phyloP scores from a whole-genome alignment of 2,797 vertebrate genomes.

The Carapus acus region DNA sequence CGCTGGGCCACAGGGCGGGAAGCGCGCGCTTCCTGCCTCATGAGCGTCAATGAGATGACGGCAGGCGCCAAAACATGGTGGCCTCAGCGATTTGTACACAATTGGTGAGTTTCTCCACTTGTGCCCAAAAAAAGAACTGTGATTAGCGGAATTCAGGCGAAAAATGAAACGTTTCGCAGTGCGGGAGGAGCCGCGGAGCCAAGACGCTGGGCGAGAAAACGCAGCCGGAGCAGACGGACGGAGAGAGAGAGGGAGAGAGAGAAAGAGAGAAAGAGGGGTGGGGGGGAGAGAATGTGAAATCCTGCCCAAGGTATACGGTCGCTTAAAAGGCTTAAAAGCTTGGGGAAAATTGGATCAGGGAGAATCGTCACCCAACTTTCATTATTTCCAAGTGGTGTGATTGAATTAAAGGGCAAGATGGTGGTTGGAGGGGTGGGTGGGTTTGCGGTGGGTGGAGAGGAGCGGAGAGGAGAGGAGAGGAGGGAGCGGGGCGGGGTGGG shows the following conservation, averaged over 20 bases:
- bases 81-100: too few relatives aligned
- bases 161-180: constrained; percentile 15
- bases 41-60: too few relatives aligned
- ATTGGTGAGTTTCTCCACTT: too few relatives aligned
- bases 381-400: constrained; percentile 99
- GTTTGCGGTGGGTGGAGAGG: constrained; percentile 69
- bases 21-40: too few relatives aligned
- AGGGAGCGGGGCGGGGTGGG: constrained; percentile 73
- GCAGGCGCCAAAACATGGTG: too few relatives aligned
- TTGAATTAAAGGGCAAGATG: constrained; percentile 99
- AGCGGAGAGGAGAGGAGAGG: constrained; percentile 18
- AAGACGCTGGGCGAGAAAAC: constrained; percentile 44
- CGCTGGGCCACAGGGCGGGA: too few relatives aligned
- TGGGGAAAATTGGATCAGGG: constrained; percentile 99
- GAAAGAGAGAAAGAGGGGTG: constrained; percentile 26
- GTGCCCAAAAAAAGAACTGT: too few relatives aligned
- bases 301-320: constrained; percentile 95
- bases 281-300: constrained; percentile 84
- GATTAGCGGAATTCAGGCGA: too few relatives aligned
- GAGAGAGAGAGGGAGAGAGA: constrained; percentile 27
- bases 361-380: constrained; percentile 99
- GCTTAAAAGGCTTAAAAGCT: constrained; percentile 99
- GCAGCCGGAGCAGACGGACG: constrained; percentile 46
- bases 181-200: constrained; percentile 33
- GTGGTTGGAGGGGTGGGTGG: constrained; percentile 84